Percentiles rank a stretch among this genome's conserved stretches.
Evolutionary conservation across 2,888 invertebrate species (phyloP).

Genomic region (Myopa tessellatipennis): DNA sequence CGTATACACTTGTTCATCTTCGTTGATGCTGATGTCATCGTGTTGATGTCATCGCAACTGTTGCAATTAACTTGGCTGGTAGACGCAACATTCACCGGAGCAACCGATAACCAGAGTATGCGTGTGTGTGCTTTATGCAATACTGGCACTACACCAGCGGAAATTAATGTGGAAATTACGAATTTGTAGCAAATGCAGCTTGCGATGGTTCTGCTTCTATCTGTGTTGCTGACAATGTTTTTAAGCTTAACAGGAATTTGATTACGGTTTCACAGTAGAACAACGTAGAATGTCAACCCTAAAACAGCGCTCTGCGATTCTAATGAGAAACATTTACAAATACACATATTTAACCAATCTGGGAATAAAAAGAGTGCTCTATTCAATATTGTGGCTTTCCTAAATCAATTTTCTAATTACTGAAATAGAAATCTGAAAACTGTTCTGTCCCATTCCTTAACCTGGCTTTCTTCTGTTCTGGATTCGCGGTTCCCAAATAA

Average conservation of each 20-base stretch:
- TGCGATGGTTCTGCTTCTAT: constrained; percentile 17
- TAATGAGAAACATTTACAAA: neutral
- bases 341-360: neutral
- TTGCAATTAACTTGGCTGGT: constrained; percentile 27
- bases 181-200: constrained; percentile 47
- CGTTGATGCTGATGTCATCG: neutral
- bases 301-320: neutral
- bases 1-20: constrained; percentile 16
- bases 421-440: too few relatives aligned
- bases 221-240: constrained; percentile 31
- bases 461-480: too few relatives aligned
- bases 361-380: too few relatives aligned
- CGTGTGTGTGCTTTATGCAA: neutral
- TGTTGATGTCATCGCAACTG: neutral
- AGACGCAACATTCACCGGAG: neutral
- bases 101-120: neutral
- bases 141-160: constrained; percentile 44
- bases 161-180: constrained; percentile 61
- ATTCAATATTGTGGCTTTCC: too few relatives aligned
- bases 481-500: too few relatives aligned
- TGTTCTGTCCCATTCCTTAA: too few relatives aligned
- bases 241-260: constrained; percentile 13
- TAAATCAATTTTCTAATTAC: too few relatives aligned
- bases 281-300: neutral
- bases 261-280: constrained; percentile 19